Evolutionary conservation across 1,140 invertebrate species (phyloP), one percentile per base, ranked within the genome.

Genomic region (Agrypnia vestita): DNA sequence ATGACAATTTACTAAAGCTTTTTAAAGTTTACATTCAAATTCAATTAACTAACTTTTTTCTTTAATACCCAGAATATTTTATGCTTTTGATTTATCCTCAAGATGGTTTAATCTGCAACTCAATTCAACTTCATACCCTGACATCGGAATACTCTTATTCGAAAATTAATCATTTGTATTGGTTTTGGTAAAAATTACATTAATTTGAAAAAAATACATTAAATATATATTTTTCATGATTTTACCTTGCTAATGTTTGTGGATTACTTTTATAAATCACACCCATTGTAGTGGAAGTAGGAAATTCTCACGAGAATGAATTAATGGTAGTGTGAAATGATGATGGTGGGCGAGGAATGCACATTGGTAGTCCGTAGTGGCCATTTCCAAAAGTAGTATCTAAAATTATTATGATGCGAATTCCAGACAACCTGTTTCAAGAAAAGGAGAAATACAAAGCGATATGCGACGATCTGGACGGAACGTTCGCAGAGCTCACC

Each of bases 391-490:
- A 25, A 49, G 71, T 43, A 44, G 71, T n/a, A 15, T 74, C 51
- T 56, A 74, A 74, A 55, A 74, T 74, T 74, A 10, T 74, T 79
- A 15, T 79, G 64, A 59, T 82, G 67, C 77, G 72, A 86, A 87
- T 93, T 94, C 84, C 94, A 98, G 97, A 97, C 92, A 94, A 96
- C 87, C 92, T 98, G 86, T 94, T 97, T 91, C 92, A 94, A 91
- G 96, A 98, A 92, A 97, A 97, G 93, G 96, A 97, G 91, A 96
- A 97, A 92, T 97, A 97, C 92, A 97, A 97, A 93, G 93, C 94
- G 89, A 94, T 99, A 90, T 95, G 96, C 91, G 97, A 98, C 89
- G 98, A 99, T 91, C 96, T 99, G 94, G 98, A 99, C 91, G 95
- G 96, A 89, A 99, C 97, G 86, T 96, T 99, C 91, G 94, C 94